Base-by-base conservation (phyloP, 2,888 invertebrate species). In the Tuta absoluta region DNA sequence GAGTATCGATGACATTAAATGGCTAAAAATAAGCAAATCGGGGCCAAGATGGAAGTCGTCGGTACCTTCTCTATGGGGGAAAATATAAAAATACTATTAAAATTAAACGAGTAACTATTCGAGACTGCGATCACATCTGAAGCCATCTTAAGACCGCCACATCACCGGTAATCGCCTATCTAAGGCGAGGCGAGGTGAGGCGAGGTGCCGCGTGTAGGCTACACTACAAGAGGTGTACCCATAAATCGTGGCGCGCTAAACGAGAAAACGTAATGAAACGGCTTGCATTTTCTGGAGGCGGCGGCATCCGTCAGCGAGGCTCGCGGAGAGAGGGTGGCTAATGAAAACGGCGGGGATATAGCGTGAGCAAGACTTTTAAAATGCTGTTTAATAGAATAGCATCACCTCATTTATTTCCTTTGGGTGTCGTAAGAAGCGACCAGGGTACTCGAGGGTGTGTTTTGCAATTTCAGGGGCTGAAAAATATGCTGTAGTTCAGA, bases 221-320 rank as follows among this genome's bases (percentile, higher is more conserved):
- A 53, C 23, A 23, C 63, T 62, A 53, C 23, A 23, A 72, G 76
- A 78, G 79, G 78, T 70, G 71, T 65, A 68, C 66, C 76, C 82
- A 85, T 89, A 87, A 87, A 87, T 88, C 85, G 76, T 76, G 77
- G 70, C 76, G 74, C 74, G 56, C 77, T 79, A 81, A 81, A 78
- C 85, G 84, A 85, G 84, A 84, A 86, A 86, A 88, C 82, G 85
- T 90, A 89, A 90, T 90, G 90, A 89, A 87, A 89, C 86, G 81
- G 81, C 83, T 77, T 85, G 89, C 86, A 88, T 89, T 90, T 90
- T 89, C 88, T 86, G 82, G 74, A 75, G 75, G 79, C 79, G 80
- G 75, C 72, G 75, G 81, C 88, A 89, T 90, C 88, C 84, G 79
- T 89, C 89, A 88, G 77, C 65, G 19, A 67, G 28, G 19, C 17